Evolutionary conservation across 2,113 vertebrate genomes (phyloP).

Genomic region (Cephalopholis sonnerati): DNA sequence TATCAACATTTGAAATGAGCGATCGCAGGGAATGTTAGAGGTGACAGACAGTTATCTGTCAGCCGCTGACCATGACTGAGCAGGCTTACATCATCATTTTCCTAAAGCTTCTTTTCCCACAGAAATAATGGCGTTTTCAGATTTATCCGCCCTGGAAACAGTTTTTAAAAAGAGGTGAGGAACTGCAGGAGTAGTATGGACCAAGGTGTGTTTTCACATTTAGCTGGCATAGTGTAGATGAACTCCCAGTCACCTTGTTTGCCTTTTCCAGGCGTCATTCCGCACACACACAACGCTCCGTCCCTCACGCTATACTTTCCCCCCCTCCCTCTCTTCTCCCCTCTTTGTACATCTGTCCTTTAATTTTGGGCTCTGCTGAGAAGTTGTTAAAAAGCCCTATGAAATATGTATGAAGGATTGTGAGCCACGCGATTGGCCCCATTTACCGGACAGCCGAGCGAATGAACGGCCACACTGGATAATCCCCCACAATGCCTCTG

Average conservation of each 20-base stretch:
- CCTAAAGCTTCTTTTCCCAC: not conserved
- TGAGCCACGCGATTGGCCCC: slow-evolving; percentile 81
- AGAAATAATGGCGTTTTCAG: not conserved
- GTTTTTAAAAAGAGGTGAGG: not conserved
- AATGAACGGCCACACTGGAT: slow-evolving; percentile 80
- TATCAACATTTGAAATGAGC: not conserved
- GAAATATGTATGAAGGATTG: slow-evolving; percentile 85
- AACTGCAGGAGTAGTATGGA: accelerated
- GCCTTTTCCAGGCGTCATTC: slow-evolving; percentile 51
- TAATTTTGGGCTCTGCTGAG: slow-evolving; percentile 78
- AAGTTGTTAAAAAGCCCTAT: slow-evolving; percentile 81
- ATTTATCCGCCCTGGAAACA: not conserved
- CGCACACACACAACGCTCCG: slow-evolving; percentile 8
- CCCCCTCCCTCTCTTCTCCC: slow-evolving; percentile 20
- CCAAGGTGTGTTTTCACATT: not conserved
- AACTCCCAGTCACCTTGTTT: slow-evolving; percentile 49
- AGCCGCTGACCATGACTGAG: not conserved
- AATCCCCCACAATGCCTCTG: slow-evolving; percentile 84
- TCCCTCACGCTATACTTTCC: not conserved
- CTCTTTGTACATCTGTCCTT: slow-evolving; percentile 77
- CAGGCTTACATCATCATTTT: not conserved
- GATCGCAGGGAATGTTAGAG: not conserved
- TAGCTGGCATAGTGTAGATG: not conserved
- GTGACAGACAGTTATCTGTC: not conserved
- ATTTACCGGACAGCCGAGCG: slow-evolving; percentile 78